Conservation (phyloP, 1,140 invertebrate genomes). For the Stegodyphus dumicola region DNA sequence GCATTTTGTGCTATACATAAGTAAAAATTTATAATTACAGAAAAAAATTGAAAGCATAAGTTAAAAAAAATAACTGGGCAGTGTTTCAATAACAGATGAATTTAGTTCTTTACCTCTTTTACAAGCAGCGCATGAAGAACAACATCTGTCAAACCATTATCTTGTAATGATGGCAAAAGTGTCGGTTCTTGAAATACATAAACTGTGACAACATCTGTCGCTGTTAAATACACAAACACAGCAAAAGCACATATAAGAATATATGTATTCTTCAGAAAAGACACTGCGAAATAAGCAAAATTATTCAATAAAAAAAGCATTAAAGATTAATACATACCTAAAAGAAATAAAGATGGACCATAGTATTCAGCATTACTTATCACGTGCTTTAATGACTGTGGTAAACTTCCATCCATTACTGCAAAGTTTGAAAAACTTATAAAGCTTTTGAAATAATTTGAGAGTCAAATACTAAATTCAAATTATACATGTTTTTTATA, state of each 20-base stretch:
- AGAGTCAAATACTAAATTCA: too few relatives aligned
- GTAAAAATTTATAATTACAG: too few relatives aligned
- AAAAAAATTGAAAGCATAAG: too few relatives aligned
- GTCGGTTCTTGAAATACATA: constrained; percentile 95
- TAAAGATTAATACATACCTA: constrained; percentile 69
- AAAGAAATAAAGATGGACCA: constrained; percentile 86
- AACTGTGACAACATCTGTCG: constrained; percentile 90
- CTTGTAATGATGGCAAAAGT: constrained; percentile 84
- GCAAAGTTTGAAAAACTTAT: constrained; percentile 63
- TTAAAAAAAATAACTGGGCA: too few relatives aligned
- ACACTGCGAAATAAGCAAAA: too few relatives aligned
- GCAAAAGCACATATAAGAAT: too few relatives aligned
- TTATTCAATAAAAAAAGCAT: too few relatives aligned
- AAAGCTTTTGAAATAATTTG: not conserved
- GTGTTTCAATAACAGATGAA: too few relatives aligned
- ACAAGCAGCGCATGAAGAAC: constrained; percentile 86
- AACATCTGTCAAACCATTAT: constrained; percentile 90
- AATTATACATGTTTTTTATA: too few relatives aligned
- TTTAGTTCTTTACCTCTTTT: constrained; percentile 77
- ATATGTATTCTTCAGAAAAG: too few relatives aligned
- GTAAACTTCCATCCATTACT: constrained; percentile 90
- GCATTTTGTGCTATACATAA: too few relatives aligned
- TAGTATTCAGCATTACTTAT: constrained; percentile 95
- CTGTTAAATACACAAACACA: constrained; percentile 66
- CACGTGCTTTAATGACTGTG: constrained; percentile 86